Percentiles rank a stretch among this genome's conserved stretches.
phyloP scores from a whole-genome alignment of 2,888 invertebrate genomes.

The Melitaea athalia region DNA sequence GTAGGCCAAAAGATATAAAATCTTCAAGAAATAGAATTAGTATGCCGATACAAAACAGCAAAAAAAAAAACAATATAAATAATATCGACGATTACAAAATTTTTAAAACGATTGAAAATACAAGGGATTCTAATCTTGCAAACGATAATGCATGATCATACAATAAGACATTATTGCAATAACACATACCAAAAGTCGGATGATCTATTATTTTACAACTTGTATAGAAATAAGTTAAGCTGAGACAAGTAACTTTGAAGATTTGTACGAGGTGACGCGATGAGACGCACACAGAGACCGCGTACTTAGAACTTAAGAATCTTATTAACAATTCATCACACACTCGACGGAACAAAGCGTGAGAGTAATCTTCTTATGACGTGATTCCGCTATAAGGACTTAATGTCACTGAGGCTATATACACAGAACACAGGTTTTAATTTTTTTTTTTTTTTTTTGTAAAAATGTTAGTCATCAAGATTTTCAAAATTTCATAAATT shows the following conservation, averaged over 20 bases:
- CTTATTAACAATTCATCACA: constrained; percentile 20
- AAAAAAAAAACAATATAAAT: too few relatives aligned
- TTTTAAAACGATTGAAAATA: too few relatives aligned
- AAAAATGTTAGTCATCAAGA: too few relatives aligned
- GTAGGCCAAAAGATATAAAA: too few relatives aligned
- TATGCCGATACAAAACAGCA: too few relatives aligned
- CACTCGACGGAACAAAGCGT: constrained; percentile 15
- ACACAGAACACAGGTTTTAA: neutral
- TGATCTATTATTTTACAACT: neutral
- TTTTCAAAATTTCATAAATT: too few relatives aligned
- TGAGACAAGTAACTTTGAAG: neutral
- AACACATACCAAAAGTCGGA: neutral
- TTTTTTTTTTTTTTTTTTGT: neutral
- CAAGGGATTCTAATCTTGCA: too few relatives aligned
- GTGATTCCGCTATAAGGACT: neutral
- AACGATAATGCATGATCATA: too few relatives aligned
- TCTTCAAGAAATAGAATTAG: too few relatives aligned
- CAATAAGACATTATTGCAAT: neutral
- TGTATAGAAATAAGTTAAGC: neutral
- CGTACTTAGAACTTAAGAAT: constrained; percentile 14
- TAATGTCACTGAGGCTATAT: neutral
- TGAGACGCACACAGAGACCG: constrained; percentile 5
- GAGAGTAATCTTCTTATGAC: constrained; percentile 12
- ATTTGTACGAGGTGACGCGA: neutral
- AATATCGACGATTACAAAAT: too few relatives aligned